Evolutionary conservation across 2,888 invertebrate species (phyloP), one percentile per base, ranked within the genome.

Genomic region (Standfussiana lucernea): DNA sequence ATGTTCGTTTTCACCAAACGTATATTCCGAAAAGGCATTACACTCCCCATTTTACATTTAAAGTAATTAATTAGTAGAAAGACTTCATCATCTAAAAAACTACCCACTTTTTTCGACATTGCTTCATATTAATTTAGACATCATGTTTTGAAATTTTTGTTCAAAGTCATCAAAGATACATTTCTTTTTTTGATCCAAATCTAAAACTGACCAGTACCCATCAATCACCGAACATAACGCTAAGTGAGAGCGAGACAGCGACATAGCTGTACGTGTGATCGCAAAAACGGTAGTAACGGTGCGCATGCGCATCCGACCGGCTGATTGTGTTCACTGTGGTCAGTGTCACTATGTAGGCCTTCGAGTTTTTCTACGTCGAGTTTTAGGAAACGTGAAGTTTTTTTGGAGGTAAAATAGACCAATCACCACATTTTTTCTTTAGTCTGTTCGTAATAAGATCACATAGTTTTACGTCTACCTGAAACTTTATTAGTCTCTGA

Each of bases 281-380:
- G 80, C 80, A 86, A 85, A 85, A 86, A 86, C 80, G 50, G 82
- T 79, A 75, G 86, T 86, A 86, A 85, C 86, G 86, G 86, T 86
- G 85, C 85, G 86, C 72, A 0, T n/a, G 84, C 79, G 85, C 85
- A 82, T 79, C 75, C 82, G 73, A 82, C 45, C 84, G 75, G 61
- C 72, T 67, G 74, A 84, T 84, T 84, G 84, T 84, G 84, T 84
- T 84, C 81, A 67, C 79, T 82, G 79, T 82, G 84, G 84, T 84
- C 84, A 84, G 85, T 84, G 84, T 75, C 75, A 77, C 70, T 76
- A 53, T 70, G 66, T 61, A 75, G 72, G 83, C 68, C 75, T 84
- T 77, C 40, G 10, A 11, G 64, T 72, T 72, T 77, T 47, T 80
- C 82, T 68, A 45, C 13, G 18, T 5, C 8, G 35, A 40, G 67